Evolutionary conservation across 92 coral and sea anemone species (phyloP).

Genomic region (Micromussa lordhowensis): DNA sequence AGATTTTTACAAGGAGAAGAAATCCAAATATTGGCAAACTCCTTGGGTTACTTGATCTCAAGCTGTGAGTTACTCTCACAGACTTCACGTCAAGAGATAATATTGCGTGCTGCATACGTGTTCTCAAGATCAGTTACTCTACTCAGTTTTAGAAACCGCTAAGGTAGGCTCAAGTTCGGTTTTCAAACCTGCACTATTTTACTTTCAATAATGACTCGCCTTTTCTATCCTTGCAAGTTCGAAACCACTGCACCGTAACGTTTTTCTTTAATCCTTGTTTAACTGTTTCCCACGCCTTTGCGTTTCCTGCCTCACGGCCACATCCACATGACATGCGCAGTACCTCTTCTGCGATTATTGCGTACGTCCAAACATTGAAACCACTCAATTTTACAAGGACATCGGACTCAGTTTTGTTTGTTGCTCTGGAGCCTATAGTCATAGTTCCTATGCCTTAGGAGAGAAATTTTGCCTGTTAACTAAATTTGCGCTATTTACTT

Average conservation of each 20-base stretch:
- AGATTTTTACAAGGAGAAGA: no score
- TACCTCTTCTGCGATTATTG: constrained; percentile 35
- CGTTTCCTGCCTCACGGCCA: constrained; percentile 45
- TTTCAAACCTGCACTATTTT: no score
- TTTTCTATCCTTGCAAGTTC: constrained; percentile 14
- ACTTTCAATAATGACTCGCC: not conserved
- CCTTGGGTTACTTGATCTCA: no score
- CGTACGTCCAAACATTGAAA: constrained; percentile 48
- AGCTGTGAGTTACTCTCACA: no score
- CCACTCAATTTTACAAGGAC: constrained; percentile 32
- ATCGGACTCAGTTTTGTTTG: not conserved
- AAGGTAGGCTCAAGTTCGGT: no score
- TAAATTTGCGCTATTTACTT: no score
- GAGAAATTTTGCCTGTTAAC: not conserved
- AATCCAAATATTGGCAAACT: no score
- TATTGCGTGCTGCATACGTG: no score
- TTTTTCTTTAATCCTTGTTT: not conserved
- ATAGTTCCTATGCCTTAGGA: constrained; percentile 13
- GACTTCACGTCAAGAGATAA: no score
- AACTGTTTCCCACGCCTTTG: constrained; percentile 44
- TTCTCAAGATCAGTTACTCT: no score
- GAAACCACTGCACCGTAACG: not conserved
- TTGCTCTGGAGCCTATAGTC: constrained; percentile 23
- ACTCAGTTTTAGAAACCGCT: no score
- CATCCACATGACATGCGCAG: constrained; percentile 68